A percentile compares a stretch with the other conserved stretches of the same genome.
These are phyloP conservation scores for Ictidomys tridecemlineatus DNA, from an alignment of 2,113 vertebrate species.

Conservation along the genomic window DNA sequence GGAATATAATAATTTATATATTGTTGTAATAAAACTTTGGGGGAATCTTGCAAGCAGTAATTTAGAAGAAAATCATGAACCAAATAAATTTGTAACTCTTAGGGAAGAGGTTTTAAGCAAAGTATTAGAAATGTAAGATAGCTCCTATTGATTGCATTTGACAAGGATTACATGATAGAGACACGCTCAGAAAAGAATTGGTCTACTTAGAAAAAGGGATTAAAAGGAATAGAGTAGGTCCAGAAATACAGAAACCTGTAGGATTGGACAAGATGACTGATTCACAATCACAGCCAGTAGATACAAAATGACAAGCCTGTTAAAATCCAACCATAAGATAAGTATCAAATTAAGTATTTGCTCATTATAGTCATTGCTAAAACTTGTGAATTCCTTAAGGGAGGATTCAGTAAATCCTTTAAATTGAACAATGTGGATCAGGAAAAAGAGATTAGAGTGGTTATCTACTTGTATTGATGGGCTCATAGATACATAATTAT, in stretches of 20 bases:
- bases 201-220: background rate
- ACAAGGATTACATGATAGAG: slow-evolving; percentile 30
- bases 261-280: background rate
- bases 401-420: slow-evolving; percentile 1
- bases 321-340: slow-evolving; percentile 16
- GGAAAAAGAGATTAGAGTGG: slow-evolving; percentile 1
- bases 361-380: slow-evolving; percentile 22
- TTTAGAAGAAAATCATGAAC: slow-evolving; percentile 4
- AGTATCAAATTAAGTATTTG: background rate
- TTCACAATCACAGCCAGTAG: background rate
- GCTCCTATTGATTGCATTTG: background rate
- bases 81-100: background rate
- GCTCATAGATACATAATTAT: background rate
- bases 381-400: background rate
- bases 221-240: background rate
- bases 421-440: background rate
- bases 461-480: background rate
- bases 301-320: background rate
- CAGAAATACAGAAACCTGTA: slow-evolving; percentile 24
- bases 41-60: background rate
- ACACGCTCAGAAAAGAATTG: background rate
- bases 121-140: background rate
- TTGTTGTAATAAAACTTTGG: background rate
- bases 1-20: background rate
- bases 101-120: background rate